Conservation (phyloP, 1,140 invertebrate species). For the Piezodorus guildinii region DNA sequence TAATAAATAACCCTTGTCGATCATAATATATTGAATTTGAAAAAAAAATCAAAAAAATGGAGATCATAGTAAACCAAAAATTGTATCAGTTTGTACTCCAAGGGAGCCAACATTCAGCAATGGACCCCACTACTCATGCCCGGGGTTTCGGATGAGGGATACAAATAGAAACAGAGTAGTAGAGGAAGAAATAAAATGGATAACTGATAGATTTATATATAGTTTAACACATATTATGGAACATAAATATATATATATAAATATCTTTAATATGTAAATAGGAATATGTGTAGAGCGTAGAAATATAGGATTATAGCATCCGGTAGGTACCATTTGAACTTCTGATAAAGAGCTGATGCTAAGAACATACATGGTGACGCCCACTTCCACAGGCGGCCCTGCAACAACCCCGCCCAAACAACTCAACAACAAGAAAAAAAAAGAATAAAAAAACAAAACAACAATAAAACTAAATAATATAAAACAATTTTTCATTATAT, state of each 20-base stretch:
- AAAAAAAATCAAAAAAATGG: background rate
- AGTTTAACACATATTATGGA: background rate
- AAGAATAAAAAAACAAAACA: background rate
- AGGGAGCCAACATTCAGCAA: conserved; percentile 8
- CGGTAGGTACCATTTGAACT: conserved; percentile 89
- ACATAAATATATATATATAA: conserved; percentile 8
- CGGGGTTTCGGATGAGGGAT: conserved; percentile 6
- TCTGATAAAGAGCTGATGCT: conserved; percentile 97
- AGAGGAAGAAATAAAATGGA: conserved; percentile 18
- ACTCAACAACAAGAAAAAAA: conserved; percentile 10
- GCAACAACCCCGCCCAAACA: conserved; percentile 18
- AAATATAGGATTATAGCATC: conserved; percentile 9
- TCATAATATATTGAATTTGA: background rate
- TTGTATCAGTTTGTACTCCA: background rate
- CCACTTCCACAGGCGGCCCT: conserved; percentile 71
- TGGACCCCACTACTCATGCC: conserved; percentile 7
- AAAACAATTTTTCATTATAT: background rate
- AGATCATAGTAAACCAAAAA: no score
- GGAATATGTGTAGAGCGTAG: conserved; percentile 20
- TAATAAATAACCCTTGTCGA: background rate
- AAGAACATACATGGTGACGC: conserved; percentile 96
- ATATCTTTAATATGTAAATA: conserved; percentile 14
- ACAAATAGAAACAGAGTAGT: conserved; percentile 12
- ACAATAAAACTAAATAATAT: background rate
- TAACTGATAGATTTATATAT: conserved; percentile 14